Percentiles rank a stretch among this genome's conserved stretches.
These are phyloP conservation scores for Saccostrea glomerata DNA, from an alignment of 1,140 invertebrate species.

Conservation along the genomic window DNA sequence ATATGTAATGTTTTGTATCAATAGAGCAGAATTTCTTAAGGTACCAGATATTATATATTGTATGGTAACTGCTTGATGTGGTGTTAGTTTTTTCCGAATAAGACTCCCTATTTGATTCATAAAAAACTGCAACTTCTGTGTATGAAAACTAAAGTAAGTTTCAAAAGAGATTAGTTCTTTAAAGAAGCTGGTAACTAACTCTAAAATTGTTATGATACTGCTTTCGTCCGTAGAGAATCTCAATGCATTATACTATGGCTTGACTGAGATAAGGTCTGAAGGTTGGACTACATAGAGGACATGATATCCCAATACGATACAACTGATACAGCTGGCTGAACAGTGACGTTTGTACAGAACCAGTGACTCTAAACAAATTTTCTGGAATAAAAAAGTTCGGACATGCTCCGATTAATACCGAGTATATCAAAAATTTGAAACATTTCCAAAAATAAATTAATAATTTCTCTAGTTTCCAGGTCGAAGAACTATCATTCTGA, in stretches of 20 bases:
- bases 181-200: not conserved
- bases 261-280: not conserved
- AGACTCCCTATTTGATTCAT: not conserved
- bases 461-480: not conserved
- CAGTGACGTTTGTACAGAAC: not conserved
- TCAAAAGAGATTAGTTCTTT: not conserved
- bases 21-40: not conserved
- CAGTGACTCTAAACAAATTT: not conserved
- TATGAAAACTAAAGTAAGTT: not conserved
- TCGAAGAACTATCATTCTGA: not conserved
- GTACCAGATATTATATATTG: not conserved
- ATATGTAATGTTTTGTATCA: not conserved
- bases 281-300: not conserved
- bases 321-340: not conserved
- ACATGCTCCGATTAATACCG: no score
- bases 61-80: not conserved
- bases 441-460: not conserved
- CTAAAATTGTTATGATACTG: not conserved
- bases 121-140: not conserved
- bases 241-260: not conserved
- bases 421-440: no score
- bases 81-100: not conserved
- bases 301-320: not conserved
- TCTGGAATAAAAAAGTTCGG: no score
- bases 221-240: not conserved